Evolutionary conservation across 2,888 invertebrate genomes (phyloP), one percentile per base, ranked within the genome.

Genomic region (Aphodius granarius): DNA sequence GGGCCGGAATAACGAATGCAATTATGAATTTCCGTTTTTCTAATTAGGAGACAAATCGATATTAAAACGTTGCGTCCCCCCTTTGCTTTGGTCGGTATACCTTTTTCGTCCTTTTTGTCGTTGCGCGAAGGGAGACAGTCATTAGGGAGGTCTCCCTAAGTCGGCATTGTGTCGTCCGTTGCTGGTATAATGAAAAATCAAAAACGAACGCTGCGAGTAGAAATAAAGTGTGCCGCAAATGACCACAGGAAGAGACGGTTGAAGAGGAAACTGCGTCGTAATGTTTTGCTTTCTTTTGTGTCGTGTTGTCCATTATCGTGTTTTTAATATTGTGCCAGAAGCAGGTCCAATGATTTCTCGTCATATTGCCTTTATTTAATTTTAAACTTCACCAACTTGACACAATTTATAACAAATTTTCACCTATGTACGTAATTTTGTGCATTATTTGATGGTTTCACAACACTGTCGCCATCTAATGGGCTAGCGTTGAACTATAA

Each of bases 161-260:
- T n/a, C 43, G 43, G 43, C 43, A 43, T 43, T 43, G 43, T 43
- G 3, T 43, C 43, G 43, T 43, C 43, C 43, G 43, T 43, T 43
- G 43, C 13, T 6, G 13, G 43, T 43, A 43, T 43, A 43, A 43
- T 43, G 43, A 43, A 43, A 43, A 43, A 43, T 43, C 43, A 43
- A 43, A 73, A 22, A 19, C 9, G 19, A 16, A 65, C 64, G 23
- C 65, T 6, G 43, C 66, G 66, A 43, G n/a, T 19, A 76, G n/a
- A 76, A 78, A 75, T 74, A 77, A 76, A 77, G 63, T 72, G 75
- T 20, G 63, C 74, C 74, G 73, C 78, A 78, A 79, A 79, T 77
- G 74, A 73, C 71, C 75, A 75, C 73, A 72, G 74, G 76, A 78
- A 79, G 78, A 77, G 75, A 75, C 76, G 75, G 75, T 78, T 43